These are phyloP conservation scores for Craterocephalus amniculus DNA, from an alignment of 2,797 vertebrate genomes.

Conservation along the genomic window DNA sequence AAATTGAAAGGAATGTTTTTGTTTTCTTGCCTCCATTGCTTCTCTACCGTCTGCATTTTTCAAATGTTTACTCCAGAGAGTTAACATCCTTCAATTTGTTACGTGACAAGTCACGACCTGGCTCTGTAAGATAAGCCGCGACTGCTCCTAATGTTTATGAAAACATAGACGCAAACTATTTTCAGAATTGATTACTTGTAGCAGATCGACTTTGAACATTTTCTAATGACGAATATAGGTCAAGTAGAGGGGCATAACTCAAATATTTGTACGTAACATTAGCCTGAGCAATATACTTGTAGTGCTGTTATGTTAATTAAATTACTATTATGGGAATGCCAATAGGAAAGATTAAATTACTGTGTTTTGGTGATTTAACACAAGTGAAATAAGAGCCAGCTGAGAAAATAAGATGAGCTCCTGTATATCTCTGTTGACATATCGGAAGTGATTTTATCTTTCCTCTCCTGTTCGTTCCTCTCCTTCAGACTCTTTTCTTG, in stretches of 20 bases:
- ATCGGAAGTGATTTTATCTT: slow-evolving; percentile 54
- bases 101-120: not conserved
- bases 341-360: slow-evolving; percentile 34
- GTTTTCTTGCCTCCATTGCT: not conserved
- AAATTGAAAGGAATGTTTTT: too few species aligned
- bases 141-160: not conserved
- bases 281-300: slow-evolving; percentile 7
- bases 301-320: slow-evolving; percentile 13
- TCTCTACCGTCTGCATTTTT: not conserved
- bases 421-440: slow-evolving; percentile 47
- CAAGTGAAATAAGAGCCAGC: slow-evolving; percentile 37
- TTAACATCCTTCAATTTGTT: not conserved
- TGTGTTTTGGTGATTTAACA: slow-evolving; percentile 28
- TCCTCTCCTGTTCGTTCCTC: slow-evolving; percentile 38
- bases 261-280: not conserved
- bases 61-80: not conserved
- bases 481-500: slow-evolving; percentile 49
- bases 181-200: not conserved
- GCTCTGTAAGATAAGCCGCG: not conserved
- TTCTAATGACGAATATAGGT: not conserved
- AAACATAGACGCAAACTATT: not conserved
- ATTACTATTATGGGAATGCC: slow-evolving; percentile 25
- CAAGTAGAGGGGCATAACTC: slow-evolving; percentile 7
- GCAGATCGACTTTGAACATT: not conserved
- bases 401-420: slow-evolving; percentile 54